Evolutionary conservation across 2,797 vertebrate species (phyloP), one percentile per base, ranked within the genome.

Genomic region (Remorina albescens): DNA sequence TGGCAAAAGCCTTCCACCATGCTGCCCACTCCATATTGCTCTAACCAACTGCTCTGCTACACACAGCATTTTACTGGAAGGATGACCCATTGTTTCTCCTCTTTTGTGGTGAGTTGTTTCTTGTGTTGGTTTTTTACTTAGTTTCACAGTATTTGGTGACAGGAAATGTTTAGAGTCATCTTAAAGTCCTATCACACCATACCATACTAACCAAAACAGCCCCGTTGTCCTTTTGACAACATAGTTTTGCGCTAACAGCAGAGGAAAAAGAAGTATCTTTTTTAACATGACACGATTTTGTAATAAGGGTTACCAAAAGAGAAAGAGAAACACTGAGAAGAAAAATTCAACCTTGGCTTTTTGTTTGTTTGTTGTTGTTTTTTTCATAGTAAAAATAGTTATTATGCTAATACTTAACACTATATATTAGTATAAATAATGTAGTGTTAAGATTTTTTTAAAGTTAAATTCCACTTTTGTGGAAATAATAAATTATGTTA

Each of bases 51-150:
- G 37, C 67, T 70, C 55, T 1, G 59, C 37, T 54, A 32, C 71
- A 78, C 76, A 71, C 60, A 5, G 47, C 60, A 64, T 72, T 50
- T 79, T 30, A 80, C 74, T 76, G 85, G 79, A 86, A 91, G 65
- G 86, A 94, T 95, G 89, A 89, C 30, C 69, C 74, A 46, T 67
- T 79, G 57, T 84, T 87, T 77, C 41, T 85, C 67, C 81, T 58
- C 64, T 47, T 64, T 57, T 68, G 69, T 76, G 93, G 93, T 95
- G 88, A 91, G 94, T 91, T 57, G 30, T 83, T 26, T 66, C 59
- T 87, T 44, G 16, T 69, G 34, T 66, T 80, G 42, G 32, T 68
- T 64, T 30, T 60, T 82, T 65, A 26, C 53, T 75, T 75, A 23
- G 32, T 67, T 70, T 69, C n/a, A 49, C 21, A 30, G 41, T 51